Evolutionary conservation across 2,113 vertebrate species (phyloP).

Genomic region (Cranoglanis bouderius): DNA sequence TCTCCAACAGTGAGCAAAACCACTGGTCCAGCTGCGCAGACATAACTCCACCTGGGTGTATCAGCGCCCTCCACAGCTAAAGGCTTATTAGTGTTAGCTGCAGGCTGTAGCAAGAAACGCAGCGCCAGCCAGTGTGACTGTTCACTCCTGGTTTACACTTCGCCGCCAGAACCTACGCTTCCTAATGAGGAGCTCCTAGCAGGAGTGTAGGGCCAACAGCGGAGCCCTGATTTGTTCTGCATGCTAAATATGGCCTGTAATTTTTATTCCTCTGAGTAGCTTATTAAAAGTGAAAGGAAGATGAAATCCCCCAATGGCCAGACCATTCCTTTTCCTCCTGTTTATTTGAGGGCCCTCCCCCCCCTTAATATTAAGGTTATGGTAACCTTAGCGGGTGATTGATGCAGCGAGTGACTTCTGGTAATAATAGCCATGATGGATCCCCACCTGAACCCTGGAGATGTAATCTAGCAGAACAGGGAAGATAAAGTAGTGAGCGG

Average conservation of each 20-base stretch:
- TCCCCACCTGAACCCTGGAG: conserved; percentile 82
- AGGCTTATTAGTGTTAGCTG: conserved; percentile 69
- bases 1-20: conserved; percentile 40
- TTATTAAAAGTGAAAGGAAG: conserved; percentile 77
- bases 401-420: conserved; percentile 76
- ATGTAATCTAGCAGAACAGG: conserved; percentile 79
- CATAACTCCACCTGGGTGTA: conserved; percentile 54
- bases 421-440: conserved; percentile 87
- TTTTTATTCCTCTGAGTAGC: conserved; percentile 71
- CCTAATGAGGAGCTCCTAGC: conserved; percentile 78
- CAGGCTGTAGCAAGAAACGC: conserved; percentile 58
- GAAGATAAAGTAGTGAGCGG: conserved; percentile 78
- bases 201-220: conserved; percentile 65
- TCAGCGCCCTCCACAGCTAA: conserved; percentile 51
- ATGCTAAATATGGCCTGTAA: conserved; percentile 75
- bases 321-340: conserved; percentile 69
- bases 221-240: conserved; percentile 74
- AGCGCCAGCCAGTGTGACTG: conserved; percentile 55
- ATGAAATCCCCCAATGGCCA: conserved; percentile 67
- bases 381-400: conserved; percentile 75
- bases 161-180: conserved; percentile 53
- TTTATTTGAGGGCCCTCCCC: conserved; percentile 75
- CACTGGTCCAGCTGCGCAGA: conserved; percentile 52
- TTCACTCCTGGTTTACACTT: conserved; percentile 66
- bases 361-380: conserved; percentile 81